Conservation (phyloP, 2,113 vertebrate genomes). For the Naja naja region DNA sequence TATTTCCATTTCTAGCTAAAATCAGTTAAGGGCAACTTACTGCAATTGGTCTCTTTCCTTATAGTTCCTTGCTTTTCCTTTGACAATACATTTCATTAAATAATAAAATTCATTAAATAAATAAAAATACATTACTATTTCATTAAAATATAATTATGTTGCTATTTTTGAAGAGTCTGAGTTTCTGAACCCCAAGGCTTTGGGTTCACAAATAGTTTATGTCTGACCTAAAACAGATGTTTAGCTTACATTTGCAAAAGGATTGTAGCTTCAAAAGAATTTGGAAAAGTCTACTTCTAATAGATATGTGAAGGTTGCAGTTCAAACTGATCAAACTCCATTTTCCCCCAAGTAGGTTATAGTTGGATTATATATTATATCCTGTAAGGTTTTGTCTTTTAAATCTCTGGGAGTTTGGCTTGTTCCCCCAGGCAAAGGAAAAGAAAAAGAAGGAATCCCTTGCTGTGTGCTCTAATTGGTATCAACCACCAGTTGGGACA, state of each 20-base stretch:
- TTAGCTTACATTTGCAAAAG: background rate
- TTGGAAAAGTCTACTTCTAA: background rate
- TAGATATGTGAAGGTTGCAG: background rate
- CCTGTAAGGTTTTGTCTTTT: background rate
- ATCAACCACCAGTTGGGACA: background rate
- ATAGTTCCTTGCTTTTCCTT: background rate
- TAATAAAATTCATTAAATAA: background rate
- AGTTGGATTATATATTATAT: background rate
- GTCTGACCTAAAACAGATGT: background rate
- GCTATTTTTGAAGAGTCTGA: background rate
- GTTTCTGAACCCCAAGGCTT: background rate
- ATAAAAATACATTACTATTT: background rate
- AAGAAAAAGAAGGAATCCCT: background rate
- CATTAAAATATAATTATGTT: background rate
- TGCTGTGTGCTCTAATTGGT: conserved; percentile 14
- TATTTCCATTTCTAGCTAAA: background rate
- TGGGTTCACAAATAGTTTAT: background rate
- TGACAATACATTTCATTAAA: background rate
- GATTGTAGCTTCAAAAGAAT: background rate
- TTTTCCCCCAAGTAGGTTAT: background rate
- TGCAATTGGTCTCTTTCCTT: background rate
- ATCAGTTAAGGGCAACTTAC: background rate
- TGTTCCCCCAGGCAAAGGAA: background rate
- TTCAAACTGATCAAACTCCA: background rate
- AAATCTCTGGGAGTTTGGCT: background rate